A percentile compares a stretch with the other conserved stretches of the same genome.
Evolutionary conservation across 2,888 invertebrate species (phyloP).

Genomic region (Euproctis similis): DNA sequence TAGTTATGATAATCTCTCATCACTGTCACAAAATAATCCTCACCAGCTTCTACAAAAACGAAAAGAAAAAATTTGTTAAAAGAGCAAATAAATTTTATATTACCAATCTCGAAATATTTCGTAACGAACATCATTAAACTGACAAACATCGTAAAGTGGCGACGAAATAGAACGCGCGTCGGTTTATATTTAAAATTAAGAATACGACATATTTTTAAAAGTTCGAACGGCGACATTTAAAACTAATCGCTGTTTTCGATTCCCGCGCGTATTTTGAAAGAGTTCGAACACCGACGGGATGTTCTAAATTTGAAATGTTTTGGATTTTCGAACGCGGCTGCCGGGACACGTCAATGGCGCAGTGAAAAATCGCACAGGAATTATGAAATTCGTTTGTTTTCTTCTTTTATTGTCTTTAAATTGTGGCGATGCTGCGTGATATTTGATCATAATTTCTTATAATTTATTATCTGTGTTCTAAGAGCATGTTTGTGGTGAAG

Average conservation of each 20-base stretch:
- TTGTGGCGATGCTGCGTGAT: constrained; percentile 23
- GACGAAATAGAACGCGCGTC: constrained; percentile 64
- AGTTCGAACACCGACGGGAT: constrained; percentile 46
- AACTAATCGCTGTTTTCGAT: constrained; percentile 76
- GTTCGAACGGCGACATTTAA: constrained; percentile 69
- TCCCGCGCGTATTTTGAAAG: constrained; percentile 65
- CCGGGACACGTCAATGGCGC: constrained; percentile 52
- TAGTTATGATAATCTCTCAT: constrained; percentile 22
- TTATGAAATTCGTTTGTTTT: constrained; percentile 48
- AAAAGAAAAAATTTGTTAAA: constrained; percentile 34
- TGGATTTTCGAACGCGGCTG: constrained; percentile 68
- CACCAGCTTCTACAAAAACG: constrained; percentile 20
- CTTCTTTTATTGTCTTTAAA: constrained; percentile 24
- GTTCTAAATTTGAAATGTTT: constrained; percentile 72
- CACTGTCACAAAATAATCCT: constrained; percentile 19
- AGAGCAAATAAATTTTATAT: constrained; percentile 48
- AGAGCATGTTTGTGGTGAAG: constrained; percentile 11
- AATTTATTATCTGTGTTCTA: constrained; percentile 8
- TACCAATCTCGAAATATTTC: constrained; percentile 48
- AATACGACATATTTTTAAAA: constrained; percentile 73
- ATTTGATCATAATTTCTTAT: constrained; percentile 17
- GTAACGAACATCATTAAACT: constrained; percentile 60
- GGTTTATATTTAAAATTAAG: constrained; percentile 69
- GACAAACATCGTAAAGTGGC: constrained; percentile 70
- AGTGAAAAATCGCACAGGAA: constrained; percentile 43